Evolutionary conservation across 2,113 vertebrate species (phyloP).

Genomic region (Paramormyrops kingsleyae): DNA sequence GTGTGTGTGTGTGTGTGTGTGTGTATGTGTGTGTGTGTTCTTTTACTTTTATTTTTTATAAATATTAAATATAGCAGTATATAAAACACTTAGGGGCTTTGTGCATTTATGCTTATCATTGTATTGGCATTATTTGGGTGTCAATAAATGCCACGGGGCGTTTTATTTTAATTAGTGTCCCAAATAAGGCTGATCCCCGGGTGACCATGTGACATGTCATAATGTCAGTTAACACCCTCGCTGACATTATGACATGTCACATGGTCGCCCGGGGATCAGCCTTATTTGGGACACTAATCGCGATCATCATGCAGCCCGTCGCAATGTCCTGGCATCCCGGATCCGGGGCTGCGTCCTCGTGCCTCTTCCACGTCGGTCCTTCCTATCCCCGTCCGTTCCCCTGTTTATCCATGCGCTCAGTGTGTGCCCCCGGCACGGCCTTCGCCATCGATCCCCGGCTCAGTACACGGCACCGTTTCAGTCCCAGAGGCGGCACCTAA

Average conservation of each 20-base stretch:
- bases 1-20: too few relatives aligned
- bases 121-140: slow-evolving; percentile 77
- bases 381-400: slow-evolving; percentile 52
- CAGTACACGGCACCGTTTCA: not conserved
- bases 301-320: slow-evolving; percentile 45
- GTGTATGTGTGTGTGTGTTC: too few relatives aligned
- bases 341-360: slow-evolving; percentile 72
- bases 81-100: slow-evolving; percentile 32
- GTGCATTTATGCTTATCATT: slow-evolving; percentile 63
- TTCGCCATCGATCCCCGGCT: not conserved
- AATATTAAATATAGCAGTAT: not conserved
- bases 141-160: slow-evolving; percentile 56
- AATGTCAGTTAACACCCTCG: slow-evolving; percentile 42
- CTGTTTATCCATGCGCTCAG: slow-evolving; percentile 40
- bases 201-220: slow-evolving; percentile 55
- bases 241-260: slow-evolving; percentile 62
- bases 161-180: slow-evolving; percentile 66
- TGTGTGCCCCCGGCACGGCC: slow-evolving; percentile 31
- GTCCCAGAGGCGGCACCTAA: not conserved
- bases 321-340: slow-evolving; percentile 41
- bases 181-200: slow-evolving; percentile 54
- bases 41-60: not conserved
- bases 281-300: slow-evolving; percentile 66
- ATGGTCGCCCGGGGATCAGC: slow-evolving; percentile 43
- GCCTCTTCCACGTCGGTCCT: slow-evolving; percentile 42